Conservation (phyloP, 2,797 vertebrate genomes). For the Amniataba percoides region DNA sequence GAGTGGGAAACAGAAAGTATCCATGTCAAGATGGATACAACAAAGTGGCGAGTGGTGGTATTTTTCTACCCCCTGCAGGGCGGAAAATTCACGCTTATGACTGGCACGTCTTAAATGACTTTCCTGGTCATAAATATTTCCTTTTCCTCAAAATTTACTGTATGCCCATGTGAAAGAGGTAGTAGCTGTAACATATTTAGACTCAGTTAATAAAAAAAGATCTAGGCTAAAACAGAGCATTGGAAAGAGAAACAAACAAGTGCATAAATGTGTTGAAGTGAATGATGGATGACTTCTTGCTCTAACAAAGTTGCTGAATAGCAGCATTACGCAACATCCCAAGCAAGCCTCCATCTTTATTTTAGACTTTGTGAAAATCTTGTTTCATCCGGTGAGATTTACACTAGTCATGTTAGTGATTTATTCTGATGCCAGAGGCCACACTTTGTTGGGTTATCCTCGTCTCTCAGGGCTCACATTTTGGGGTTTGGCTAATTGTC, state of each 20-base stretch:
- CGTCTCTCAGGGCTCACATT: slow-evolving; percentile 42
- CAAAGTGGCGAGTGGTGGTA: slow-evolving; percentile 44
- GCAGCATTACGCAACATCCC: slow-evolving; percentile 21
- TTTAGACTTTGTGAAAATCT: slow-evolving; percentile 29
- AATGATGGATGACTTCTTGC: slow-evolving; percentile 31
- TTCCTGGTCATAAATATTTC: slow-evolving; percentile 26
- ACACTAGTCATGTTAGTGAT: slow-evolving; percentile 32
- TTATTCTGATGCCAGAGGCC: slow-evolving; percentile 28
- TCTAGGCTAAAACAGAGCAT: neutral
- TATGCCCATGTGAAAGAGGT: slow-evolving; percentile 8
- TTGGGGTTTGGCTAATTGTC: slow-evolving; percentile 60
- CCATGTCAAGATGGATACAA: slow-evolving; percentile 23
- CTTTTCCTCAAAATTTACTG: slow-evolving; percentile 7
- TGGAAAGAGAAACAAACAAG: slow-evolving; percentile 24
- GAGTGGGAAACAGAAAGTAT: slow-evolving; percentile 42
- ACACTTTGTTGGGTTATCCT: slow-evolving; percentile 43
- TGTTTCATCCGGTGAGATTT: slow-evolving; percentile 39
- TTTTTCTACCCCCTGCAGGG: slow-evolving; percentile 34
- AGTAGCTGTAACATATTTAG: neutral
- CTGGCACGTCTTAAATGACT: slow-evolving; percentile 22
- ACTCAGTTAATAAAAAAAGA: slow-evolving; percentile 8
- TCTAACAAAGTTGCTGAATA: slow-evolving; percentile 21
- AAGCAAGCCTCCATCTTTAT: slow-evolving; percentile 23
- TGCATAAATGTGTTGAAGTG: neutral
- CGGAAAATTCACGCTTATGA: slow-evolving; percentile 9